Evolutionary conservation across 2,888 invertebrate species (phyloP).

Genomic region (Pollenia angustigena): DNA sequence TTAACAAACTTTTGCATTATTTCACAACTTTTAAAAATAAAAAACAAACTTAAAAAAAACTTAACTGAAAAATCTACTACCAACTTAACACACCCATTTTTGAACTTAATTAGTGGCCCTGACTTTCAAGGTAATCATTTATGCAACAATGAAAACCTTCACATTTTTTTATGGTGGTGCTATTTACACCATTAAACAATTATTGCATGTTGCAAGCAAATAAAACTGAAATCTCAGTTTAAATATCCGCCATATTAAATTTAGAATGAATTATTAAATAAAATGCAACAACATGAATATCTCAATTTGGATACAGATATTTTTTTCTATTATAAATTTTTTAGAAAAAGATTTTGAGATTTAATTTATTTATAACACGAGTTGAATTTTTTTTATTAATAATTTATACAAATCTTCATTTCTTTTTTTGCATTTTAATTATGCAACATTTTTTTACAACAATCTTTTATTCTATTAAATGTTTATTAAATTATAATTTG

Average conservation of each 20-base stretch:
- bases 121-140: neutral
- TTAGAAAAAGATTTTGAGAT: neutral
- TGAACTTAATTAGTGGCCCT: neutral
- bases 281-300: neutral
- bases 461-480: too few relatives aligned
- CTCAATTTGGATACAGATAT: neutral
- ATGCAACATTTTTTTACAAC: conserved; percentile 1
- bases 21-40: too few relatives aligned
- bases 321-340: neutral
- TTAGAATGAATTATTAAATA: neutral
- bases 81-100: neutral
- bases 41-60: too few relatives aligned
- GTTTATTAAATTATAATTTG: too few relatives aligned
- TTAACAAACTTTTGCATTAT: too few relatives aligned
- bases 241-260: neutral
- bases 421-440: conserved; percentile 1
- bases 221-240: neutral
- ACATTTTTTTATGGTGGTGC: neutral
- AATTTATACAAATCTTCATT: conserved; percentile 2
- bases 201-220: conserved; percentile 40
- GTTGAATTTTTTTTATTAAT: neutral
- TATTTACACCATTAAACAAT: conserved; percentile 14
- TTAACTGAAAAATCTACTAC: too few relatives aligned
- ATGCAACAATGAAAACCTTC: neutral
- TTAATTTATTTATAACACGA: conserved; percentile 33